These are phyloP conservation scores for Gari tellinella DNA, from an alignment of 2,888 invertebrate species.

Conservation along the genomic window DNA sequence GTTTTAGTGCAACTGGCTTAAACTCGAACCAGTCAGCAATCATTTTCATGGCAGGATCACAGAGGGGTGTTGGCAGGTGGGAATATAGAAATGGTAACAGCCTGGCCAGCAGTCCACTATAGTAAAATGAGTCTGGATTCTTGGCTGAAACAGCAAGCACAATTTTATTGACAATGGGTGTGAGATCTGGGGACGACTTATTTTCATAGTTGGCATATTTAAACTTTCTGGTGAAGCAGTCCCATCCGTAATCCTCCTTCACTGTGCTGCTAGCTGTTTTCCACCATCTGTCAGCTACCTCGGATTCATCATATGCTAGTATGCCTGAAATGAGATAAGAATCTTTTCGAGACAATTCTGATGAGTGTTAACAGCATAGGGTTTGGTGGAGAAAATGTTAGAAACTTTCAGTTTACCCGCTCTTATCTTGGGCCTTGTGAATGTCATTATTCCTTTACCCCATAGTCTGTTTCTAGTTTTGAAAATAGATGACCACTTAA, in stretches of 20 bases:
- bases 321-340: conserved; percentile 63
- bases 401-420: no score
- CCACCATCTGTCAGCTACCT: conserved; percentile 77
- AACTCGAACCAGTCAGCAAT: conserved; percentile 73
- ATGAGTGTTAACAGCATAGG: no score
- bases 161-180: conserved; percentile 70
- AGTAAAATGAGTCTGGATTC: conserved; percentile 72
- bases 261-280: conserved; percentile 67
- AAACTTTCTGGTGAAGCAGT: conserved; percentile 70
- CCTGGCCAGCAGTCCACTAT: conserved; percentile 73
- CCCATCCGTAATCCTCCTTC: conserved; percentile 72
- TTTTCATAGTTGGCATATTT: conserved; percentile 63
- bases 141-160: conserved; percentile 70
- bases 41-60: conserved; percentile 66
- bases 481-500: no score
- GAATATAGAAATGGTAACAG: conserved; percentile 73
- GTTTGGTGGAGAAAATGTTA: no score
- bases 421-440: no score
- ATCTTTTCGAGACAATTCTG: no score
- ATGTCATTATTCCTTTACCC: no score
- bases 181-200: conserved; percentile 69
- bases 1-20: conserved; percentile 52
- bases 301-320: conserved; percentile 69
- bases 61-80: conserved; percentile 70
- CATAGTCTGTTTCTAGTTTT: no score